A percentile compares a stretch with the other conserved stretches of the same genome.
Conservation (phyloP, 2,888 invertebrate genomes). For the Acanthosepion lycidas region DNA sequence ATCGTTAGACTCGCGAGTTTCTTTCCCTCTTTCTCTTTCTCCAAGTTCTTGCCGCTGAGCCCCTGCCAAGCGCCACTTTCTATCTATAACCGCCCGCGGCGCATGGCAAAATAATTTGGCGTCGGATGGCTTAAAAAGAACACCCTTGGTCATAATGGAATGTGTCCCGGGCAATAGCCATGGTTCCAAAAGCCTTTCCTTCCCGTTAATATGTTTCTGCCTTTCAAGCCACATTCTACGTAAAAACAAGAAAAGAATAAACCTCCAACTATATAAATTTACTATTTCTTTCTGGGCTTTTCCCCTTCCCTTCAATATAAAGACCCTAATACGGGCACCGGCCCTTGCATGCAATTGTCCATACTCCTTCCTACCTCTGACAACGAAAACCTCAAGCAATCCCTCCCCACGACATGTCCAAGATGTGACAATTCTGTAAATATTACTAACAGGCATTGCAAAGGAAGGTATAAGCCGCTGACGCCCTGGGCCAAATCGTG, state of each 20-base stretch:
- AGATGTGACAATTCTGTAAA: neutral
- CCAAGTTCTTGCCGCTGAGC: neutral
- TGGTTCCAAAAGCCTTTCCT: neutral
- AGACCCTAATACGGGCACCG: neutral
- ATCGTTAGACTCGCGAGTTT: neutral
- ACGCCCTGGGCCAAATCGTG: neutral
- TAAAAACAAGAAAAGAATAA: neutral
- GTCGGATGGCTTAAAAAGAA: conserved; percentile 8
- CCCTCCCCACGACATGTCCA: neutral
- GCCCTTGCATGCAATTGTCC: neutral
- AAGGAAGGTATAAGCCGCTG: conserved; percentile 12
- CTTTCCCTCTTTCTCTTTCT: neutral
- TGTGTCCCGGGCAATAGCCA: conserved; percentile 33
- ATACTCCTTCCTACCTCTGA: neutral
- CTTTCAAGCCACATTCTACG: neutral
- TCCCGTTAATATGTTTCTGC: neutral
- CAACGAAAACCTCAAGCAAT: neutral
- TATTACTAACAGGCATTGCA: neutral
- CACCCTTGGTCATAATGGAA: conserved; percentile 11
- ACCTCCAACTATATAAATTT: neutral
- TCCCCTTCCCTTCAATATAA: neutral
- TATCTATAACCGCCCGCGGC: neutral
- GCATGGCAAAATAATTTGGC: neutral
- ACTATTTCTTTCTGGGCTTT: neutral
- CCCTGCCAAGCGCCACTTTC: neutral